Evolutionary conservation across 2,113 vertebrate species (phyloP), one percentile per base, ranked within the genome.

Genomic region (Bombycilla garrulus): DNA sequence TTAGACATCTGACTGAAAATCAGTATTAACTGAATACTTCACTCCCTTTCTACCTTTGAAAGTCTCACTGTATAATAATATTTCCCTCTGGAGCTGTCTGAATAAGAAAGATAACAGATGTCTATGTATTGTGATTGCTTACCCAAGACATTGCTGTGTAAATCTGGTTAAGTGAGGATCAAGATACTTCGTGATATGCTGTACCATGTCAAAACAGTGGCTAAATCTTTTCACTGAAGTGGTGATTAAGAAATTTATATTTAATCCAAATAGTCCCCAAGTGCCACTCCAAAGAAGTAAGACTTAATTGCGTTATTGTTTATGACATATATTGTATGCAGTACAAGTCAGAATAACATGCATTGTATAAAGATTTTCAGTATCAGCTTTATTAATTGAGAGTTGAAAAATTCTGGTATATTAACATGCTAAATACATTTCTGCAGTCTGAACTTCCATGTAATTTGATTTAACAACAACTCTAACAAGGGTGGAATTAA

Each of bases 221-320:
- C 77, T 92, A 92, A 93, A 77, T 88, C 77, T 92, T 94, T 91
- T 82, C 66, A 65, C 57, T 91, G 78, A 81, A 87, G 79, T 83
- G 64, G 29, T 86, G 94, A 94, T 95, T 94, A 93, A 61, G 57
- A 97, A 91, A 89, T 95, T 78, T 93, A 73, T 94, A 90, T 95
- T 94, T 88, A 91, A 90, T 93, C 83, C 31, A 93, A 88, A 91
- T 58, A 86, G 72, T 93, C 92, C 81, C 64, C 64, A 67, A 81
- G 89, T 92, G 73, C 48, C 72, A 84, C 60, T 93, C 91, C 72
- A 93, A 92, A 94, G 86, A 71, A 54, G 24, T 64, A 79, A 76
- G 65, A 81, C 77, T 88, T 94, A 60, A 90, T 92, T 93, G 73
- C 86, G 29, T 88, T 88, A 74, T 91, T 84, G 69, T 88, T 88